Conservation (phyloP, 1,140 invertebrate genomes). For the Tenebrio molitor region DNA sequence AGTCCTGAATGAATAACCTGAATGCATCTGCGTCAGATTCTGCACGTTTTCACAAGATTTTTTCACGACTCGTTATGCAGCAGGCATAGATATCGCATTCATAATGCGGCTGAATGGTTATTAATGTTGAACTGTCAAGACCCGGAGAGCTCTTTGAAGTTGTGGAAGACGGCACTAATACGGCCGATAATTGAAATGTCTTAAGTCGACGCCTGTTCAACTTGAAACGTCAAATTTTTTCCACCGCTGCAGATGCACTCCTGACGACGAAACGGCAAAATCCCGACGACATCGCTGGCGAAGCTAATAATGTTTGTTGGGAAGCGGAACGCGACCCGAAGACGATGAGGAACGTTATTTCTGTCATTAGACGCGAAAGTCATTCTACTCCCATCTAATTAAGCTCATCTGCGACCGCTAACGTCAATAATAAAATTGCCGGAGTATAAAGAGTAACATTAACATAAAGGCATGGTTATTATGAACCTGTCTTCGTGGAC, state of each 20-base stretch:
- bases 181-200: constrained; percentile 27
- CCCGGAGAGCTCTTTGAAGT: constrained; percentile 10
- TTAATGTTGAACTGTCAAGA: constrained; percentile 26
- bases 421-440: constrained; percentile 25
- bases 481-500: constrained; percentile 29
- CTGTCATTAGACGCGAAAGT: not conserved
- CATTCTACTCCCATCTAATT: constrained; percentile 22
- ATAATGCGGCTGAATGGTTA: constrained; percentile 9
- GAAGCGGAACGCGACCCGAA: not conserved
- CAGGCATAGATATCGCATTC: not conserved
- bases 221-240: constrained; percentile 17
- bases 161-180: constrained; percentile 16
- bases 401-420: not conserved
- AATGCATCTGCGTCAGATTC: not conserved
- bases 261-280: no score
- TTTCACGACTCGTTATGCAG: not conserved
- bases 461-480: constrained; percentile 23
- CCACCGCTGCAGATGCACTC: not conserved
- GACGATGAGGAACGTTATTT: not conserved
- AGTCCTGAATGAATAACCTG: not conserved
- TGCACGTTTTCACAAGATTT: no score
- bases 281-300: no score
- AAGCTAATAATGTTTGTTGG: no score
- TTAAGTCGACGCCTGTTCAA: constrained; percentile 20
- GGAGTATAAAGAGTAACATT: constrained; percentile 23